Conservation (phyloP, 1,140 invertebrate species). For the Diabrotica undecimpunctata region DNA sequence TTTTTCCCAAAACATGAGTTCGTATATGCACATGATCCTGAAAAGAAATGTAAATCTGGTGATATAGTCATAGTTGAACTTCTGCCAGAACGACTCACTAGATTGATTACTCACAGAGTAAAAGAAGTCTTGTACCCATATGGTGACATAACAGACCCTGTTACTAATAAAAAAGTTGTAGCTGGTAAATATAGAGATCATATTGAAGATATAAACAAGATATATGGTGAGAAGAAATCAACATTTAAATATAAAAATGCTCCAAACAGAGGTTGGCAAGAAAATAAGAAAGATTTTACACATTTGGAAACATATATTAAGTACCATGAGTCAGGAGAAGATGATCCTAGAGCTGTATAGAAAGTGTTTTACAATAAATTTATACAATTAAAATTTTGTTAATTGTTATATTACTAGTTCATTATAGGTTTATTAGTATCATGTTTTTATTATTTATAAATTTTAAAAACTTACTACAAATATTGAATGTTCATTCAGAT, state of each 20-base stretch:
- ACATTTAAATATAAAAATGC: conserved; percentile 75
- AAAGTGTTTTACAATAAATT: background rate
- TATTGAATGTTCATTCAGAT: too few species aligned
- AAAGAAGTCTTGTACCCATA: conserved; percentile 74
- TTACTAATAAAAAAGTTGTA: conserved; percentile 76
- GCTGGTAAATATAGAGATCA: conserved; percentile 69
- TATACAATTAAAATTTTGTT: too few species aligned
- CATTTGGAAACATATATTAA: conserved; percentile 70
- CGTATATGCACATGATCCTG: conserved; percentile 72
- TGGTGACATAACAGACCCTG: conserved; percentile 78
- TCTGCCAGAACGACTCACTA: conserved; percentile 67
- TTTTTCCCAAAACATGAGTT: conserved; percentile 71
- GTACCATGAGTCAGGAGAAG: conserved; percentile 66
- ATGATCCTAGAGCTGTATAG: conserved; percentile 51
- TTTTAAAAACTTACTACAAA: too few species aligned
- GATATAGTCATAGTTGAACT: conserved; percentile 76
- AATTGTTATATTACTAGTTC: too few species aligned
- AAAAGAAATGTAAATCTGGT: conserved; percentile 72
- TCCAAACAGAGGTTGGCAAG: conserved; percentile 72
- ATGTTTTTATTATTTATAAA: too few species aligned
- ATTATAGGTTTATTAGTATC: too few species aligned
- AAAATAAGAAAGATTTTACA: conserved; percentile 76
- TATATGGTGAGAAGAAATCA: conserved; percentile 66
- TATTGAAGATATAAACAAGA: conserved; percentile 60
- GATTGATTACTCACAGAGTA: conserved; percentile 73